Evolutionary conservation across 2,113 vertebrate genomes (phyloP).

Genomic region (Notothenia coriiceps): DNA sequence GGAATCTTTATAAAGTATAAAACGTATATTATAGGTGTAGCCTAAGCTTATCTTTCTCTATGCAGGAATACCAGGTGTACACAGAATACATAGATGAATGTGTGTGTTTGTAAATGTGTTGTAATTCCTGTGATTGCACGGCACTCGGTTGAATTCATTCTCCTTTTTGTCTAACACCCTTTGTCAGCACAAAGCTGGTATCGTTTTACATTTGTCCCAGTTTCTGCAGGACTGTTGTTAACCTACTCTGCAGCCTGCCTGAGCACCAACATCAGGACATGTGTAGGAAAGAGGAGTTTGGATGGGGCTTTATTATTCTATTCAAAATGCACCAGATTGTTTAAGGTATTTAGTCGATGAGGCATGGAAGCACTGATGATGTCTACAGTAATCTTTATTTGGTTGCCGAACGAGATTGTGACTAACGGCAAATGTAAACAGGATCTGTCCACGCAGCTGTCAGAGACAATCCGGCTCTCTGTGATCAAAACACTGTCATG

Average conservation of each 20-base stretch:
- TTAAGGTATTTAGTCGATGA: not conserved
- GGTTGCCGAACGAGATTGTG: constrained; percentile 6
- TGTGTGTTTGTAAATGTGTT: too few species aligned
- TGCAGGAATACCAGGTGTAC: too few species aligned
- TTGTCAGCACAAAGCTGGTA: not conserved
- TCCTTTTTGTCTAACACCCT: too few species aligned
- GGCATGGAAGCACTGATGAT: not conserved
- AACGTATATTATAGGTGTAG: too few species aligned
- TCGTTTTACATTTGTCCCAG: constrained; percentile 11
- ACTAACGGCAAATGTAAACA: not conserved
- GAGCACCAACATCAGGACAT: not conserved
- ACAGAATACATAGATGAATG: too few species aligned
- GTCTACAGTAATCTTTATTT: not conserved
- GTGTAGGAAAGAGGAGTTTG: not conserved
- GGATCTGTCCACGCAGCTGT: not conserved
- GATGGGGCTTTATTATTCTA: not conserved
- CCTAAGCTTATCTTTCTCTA: too few species aligned
- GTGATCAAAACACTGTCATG: not conserved
- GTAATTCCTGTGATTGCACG: too few species aligned
- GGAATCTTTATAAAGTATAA: too few species aligned
- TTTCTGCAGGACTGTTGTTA: not conserved
- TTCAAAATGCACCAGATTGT: not conserved
- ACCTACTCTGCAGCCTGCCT: not conserved
- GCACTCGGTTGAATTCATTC: too few species aligned
- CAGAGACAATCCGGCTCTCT: not conserved